A percentile compares a stretch with the other conserved stretches of the same genome.
These are phyloP conservation scores for Polydrusus cervinus DNA, from an alignment of 2,888 invertebrate species.

Conservation along the genomic window DNA sequence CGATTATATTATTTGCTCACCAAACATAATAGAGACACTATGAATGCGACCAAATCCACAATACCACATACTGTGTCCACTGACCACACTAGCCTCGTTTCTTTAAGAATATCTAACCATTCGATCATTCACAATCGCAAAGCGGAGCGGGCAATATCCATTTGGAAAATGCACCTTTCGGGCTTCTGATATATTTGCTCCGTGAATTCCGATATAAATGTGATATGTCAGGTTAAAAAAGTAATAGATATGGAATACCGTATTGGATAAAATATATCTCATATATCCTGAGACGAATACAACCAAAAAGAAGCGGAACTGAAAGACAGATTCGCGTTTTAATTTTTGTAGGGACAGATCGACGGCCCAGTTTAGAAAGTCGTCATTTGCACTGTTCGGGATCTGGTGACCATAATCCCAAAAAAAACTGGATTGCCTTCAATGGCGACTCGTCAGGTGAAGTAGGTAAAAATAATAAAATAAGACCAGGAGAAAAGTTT, in stretches of 20 bases:
- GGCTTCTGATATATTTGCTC: constrained; percentile 12
- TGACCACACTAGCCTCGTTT: background rate
- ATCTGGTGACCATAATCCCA: no score
- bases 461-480: no score
- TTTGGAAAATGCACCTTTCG: constrained; percentile 15
- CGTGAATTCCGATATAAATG: constrained; percentile 17
- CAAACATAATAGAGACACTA: background rate
- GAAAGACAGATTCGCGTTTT: no score
- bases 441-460: no score
- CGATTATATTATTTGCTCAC: background rate
- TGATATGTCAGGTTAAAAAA: constrained; percentile 4
- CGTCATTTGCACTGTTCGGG: no score
- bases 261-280: constrained; percentile 6
- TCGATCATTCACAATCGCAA: constrained; percentile 3
- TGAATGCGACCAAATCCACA: background rate
- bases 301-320: no score
- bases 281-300: no score
- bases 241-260: constrained; percentile 13
- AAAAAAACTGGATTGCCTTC: no score
- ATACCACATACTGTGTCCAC: constrained; percentile 3
- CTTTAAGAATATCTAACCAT: background rate
- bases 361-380: no score
- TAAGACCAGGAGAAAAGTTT: no score
- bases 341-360: no score
- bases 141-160: constrained; percentile 17